Base-by-base conservation (phyloP, 2,797 vertebrate genomes). In the Takifugu rubripes region DNA sequence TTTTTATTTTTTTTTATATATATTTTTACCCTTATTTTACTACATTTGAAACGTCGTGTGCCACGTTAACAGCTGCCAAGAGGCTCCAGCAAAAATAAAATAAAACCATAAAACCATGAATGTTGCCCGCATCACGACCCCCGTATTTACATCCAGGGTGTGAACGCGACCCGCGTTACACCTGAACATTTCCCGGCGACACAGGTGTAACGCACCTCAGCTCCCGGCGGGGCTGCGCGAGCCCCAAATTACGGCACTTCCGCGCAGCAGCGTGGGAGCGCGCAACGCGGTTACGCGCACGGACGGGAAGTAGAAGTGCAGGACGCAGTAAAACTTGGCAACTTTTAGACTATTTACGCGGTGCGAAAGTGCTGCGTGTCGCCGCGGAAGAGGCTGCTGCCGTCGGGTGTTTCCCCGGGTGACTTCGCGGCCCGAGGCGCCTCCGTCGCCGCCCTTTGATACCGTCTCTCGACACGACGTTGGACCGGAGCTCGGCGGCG, bases 271-370 rank as follows among this genome's bases (percentile, higher is more conserved):
- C 29, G 27, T 59, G 11, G 11, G 63, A 45, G 64, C 77, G 77
- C 70, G 87, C 70, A 60, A 27, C 17, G 54, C 75, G 78, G 68
- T 2, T 43, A 72, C 84, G 89, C 79, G 81, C 75, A 70, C 68
- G 43, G 63, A 78, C 54, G 79, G 84, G 86, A 90, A 91, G 82
- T 85, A 29, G 58, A 65, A 46, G n/a, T 7, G 16, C 5, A 21
- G 44, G 76, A 84, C 84, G 56, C 54, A 71, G 60, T 70, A 74
- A 81, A 85, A 86, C 79, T 84, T 81, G 59, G 27, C 64, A 83
- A 86, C 83, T 86, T 72, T 2, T n/a, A 11, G 49, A 17, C 33
- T 52, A 54, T 63, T 75, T 58, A 62, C 61, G 24, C 50, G 55
- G 61, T 68, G 45, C 54, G 74, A 55, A 62, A 15, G 14, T 53